Percentiles rank a stretch among this genome's conserved stretches.
Evolutionary conservation across 2,888 invertebrate species (phyloP).

Genomic region (Alloscopus bannaensis): DNA sequence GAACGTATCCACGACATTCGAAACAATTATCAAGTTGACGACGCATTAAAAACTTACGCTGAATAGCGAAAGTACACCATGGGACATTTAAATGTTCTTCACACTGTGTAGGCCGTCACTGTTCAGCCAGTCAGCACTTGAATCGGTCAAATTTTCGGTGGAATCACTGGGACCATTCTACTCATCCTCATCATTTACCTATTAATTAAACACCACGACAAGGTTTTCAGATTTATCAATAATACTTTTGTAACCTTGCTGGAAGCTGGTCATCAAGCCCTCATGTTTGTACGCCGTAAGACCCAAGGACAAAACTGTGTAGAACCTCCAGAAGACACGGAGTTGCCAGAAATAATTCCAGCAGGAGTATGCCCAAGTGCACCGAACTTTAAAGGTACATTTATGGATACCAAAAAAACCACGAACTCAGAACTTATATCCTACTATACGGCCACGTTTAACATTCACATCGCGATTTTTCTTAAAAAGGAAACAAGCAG

Average conservation of each 20-base stretch:
- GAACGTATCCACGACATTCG: not conserved
- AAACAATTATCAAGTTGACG: slow-evolving; percentile 10
- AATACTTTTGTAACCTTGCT: not conserved
- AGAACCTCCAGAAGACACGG: not conserved
- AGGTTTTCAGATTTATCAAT: not conserved
- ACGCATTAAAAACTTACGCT: not conserved
- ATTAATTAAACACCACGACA: not conserved
- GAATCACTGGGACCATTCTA: not conserved
- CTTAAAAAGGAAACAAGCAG: not conserved
- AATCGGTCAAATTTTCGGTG: not conserved
- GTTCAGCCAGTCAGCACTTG: slow-evolving; percentile 2
- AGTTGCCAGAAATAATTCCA: not conserved
- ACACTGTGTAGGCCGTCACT: not conserved
- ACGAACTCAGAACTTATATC: not conserved
- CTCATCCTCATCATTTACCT: not conserved
- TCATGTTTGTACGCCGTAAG: not conserved
- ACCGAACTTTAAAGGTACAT: no score
- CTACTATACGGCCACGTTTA: not conserved
- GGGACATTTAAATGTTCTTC: not conserved
- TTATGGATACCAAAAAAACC: not conserved
- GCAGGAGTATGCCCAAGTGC: no score
- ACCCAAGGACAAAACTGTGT: not conserved
- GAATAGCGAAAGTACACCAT: not conserved
- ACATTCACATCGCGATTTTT: not conserved
- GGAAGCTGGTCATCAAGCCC: not conserved